Conservation (phyloP, 2,888 invertebrate genomes). For the Drosophila paramelanica region DNA sequence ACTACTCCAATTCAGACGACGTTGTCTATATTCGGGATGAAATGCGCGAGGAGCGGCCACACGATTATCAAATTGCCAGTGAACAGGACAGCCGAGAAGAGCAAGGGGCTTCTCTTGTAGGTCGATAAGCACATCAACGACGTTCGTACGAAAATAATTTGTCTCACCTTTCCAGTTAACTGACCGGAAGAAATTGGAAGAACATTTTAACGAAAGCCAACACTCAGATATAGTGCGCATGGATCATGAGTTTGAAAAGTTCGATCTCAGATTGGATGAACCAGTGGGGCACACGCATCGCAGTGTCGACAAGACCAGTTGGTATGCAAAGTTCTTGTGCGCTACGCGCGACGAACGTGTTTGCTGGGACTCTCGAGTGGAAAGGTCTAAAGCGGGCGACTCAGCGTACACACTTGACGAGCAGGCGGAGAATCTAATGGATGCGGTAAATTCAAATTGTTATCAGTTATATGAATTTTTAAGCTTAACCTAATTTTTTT, state of each 20-base stretch:
- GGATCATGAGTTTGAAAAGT: conserved; percentile 76
- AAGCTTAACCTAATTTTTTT: not conserved
- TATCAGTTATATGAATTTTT: not conserved
- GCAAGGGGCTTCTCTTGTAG: conserved; percentile 39
- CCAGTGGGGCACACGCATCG: conserved; percentile 65
- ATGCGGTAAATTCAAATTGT: conserved; percentile 74
- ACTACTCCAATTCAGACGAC: conserved; percentile 75
- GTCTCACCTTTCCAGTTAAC: conserved; percentile 14
- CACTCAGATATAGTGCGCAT: conserved; percentile 79
- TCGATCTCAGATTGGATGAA: conserved; percentile 73
- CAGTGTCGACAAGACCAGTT: conserved; percentile 69
- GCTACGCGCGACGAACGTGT: conserved; percentile 79
- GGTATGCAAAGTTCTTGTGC: conserved; percentile 79
- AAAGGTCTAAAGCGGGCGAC: conserved; percentile 73
- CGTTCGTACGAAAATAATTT: not conserved
- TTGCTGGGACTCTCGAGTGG: conserved; percentile 81
- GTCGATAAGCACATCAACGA: not conserved
- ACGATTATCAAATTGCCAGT: conserved; percentile 51
- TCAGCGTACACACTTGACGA: conserved; percentile 75
- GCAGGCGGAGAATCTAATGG: conserved; percentile 84
- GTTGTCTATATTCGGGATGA: conserved; percentile 74
- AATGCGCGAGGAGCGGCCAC: conserved; percentile 48
- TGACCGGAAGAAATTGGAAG: conserved; percentile 43
- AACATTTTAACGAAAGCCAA: conserved; percentile 79
- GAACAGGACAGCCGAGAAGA: conserved; percentile 51